Evolutionary conservation across 1,140 invertebrate species (phyloP), one percentile per base, ranked within the genome.

Genomic region (Heterodera schachtii): DNA sequence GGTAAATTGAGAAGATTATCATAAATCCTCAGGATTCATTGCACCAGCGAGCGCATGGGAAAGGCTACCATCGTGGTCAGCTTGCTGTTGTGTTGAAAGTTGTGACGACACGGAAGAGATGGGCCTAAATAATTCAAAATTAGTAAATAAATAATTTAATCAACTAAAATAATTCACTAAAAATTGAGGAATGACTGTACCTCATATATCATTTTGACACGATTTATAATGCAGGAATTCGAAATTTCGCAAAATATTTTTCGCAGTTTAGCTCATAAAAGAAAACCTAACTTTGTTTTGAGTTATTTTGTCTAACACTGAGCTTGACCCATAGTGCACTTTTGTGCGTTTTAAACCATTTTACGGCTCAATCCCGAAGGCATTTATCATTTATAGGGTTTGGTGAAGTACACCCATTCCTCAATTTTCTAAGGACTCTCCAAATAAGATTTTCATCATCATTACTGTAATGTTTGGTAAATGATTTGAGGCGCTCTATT

Each of bases 11-110:
- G 11, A 70, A 70, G n/a, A 46, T 2, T 7, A n/a, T 66, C n/a
- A 80, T 21, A 66, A 86, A 60, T 74, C 76, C 52, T 84, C 83
- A 19, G 84, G 83, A 83, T 86, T 86, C 80, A 84, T 84, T 31
- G 83, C 83, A 1, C 83, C 83, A 11, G 78, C 84, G 43, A 84
- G 60, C 46, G 84, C 83, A 57, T 81, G 78, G 1, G 83, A 78
- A 73, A 84, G 64, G 64, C 84, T 86, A 2, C 85, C 84, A 31
- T 77, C 76, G 43, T 67, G 46, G 13, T 75, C 73, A 19, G 73
- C 41, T 31, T 86, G 73, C 19, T 31, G 70, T 52, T 81, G 69
- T 31, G 49, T 21, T 16, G 60, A 64, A 19, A 64, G 81, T 2
- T 71, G 16, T 11, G 41, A n/a, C 6, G 67, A 16, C 4, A 57